A percentile compares a stretch with the other conserved stretches of the same genome.
Evolutionary conservation across 2,113 vertebrate species (phyloP).

Genomic region (Nesoenas mayeri): DNA sequence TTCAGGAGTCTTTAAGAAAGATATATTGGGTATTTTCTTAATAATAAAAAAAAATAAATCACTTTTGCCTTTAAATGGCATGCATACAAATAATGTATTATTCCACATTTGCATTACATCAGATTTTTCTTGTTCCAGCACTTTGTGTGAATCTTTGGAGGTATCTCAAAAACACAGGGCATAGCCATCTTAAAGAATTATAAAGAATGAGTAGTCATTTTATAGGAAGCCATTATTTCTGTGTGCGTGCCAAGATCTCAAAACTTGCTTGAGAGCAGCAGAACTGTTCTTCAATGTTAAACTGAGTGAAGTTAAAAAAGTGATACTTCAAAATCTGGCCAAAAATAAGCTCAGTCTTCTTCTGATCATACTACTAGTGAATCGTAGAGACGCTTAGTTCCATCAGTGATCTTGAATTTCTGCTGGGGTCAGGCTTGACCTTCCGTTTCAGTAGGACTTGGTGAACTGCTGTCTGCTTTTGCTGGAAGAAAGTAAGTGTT

Average conservation of each 20-base stretch:
- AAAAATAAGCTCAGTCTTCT: not conserved
- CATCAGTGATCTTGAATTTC: not conserved
- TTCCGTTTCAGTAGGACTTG: not conserved
- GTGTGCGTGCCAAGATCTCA: not conserved
- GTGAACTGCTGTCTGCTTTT: not conserved
- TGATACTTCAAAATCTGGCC: accelerated
- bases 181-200: not conserved
- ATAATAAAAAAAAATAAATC: not conserved
- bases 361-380: not conserved
- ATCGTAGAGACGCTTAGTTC: not conserved
- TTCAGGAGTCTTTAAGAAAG: not conserved
- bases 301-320: not conserved
- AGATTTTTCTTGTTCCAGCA: not conserved
- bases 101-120: not conserved
- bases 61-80: not conserved
- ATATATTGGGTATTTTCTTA: not conserved
- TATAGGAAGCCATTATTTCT: not conserved
- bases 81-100: not conserved
- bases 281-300: not conserved
- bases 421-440: not conserved
- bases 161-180: not conserved
- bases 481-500: not conserved
- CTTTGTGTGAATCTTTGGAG: not conserved
- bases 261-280: not conserved
- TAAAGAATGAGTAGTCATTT: not conserved